Evolutionary conservation across 2,797 vertebrate genomes (phyloP).

Genomic region (Pangasius larnaudii): DNA sequence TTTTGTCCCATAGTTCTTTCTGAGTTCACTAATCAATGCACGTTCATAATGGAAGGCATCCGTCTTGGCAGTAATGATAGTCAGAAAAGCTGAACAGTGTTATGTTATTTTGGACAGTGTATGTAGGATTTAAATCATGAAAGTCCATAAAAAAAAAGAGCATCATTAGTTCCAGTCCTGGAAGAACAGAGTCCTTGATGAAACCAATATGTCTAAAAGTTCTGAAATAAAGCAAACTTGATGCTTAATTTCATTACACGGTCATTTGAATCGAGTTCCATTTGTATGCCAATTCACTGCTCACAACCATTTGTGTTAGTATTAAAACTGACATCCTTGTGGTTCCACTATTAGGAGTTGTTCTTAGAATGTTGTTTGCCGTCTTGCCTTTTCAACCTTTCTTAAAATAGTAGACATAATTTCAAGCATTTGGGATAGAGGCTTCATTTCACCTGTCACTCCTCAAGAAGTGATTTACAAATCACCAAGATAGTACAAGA

Average conservation of each 20-base stretch:
- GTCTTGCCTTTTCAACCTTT: not conserved
- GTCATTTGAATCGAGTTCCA: not conserved
- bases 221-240: not conserved
- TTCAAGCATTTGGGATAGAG: not conserved
- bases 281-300: not conserved
- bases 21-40: no score
- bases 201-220: conserved; percentile 5
- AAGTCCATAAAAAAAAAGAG: not conserved
- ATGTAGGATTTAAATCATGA: not conserved
- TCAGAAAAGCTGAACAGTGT: not conserved
- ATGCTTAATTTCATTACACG: not conserved
- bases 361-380: not conserved
- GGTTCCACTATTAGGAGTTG: no score
- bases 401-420: no score
- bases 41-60: not conserved
- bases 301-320: not conserved
- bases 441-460: not conserved
- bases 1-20: no score
- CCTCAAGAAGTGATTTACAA: not conserved
- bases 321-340: not conserved
- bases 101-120: no score
- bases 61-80: not conserved
- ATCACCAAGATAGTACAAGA: not conserved
- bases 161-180: not conserved
- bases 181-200: not conserved